Evolutionary conservation across 2,888 invertebrate genomes (phyloP).

Genomic region (Cremastobaeus sp.): DNA sequence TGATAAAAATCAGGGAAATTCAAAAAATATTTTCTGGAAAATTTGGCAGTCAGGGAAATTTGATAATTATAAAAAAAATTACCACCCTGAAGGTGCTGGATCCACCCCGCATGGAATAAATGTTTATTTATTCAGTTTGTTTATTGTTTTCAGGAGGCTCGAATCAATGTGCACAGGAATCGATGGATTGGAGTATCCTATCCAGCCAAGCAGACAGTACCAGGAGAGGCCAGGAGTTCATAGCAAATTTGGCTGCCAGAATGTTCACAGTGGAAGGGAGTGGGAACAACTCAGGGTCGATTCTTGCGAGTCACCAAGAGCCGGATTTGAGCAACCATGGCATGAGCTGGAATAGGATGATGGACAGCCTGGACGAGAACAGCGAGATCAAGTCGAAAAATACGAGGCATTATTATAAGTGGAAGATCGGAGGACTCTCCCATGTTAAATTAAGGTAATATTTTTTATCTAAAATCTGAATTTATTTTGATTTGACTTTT

Average conservation of each 20-base stretch:
- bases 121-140: background rate
- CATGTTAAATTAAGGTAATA: conserved; percentile 89
- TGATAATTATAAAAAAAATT: too few species aligned
- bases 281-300: conserved; percentile 37
- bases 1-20: too few species aligned
- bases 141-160: conserved; percentile 10
- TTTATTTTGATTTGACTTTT: background rate
- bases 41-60: too few species aligned
- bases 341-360: conserved; percentile 80
- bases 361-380: conserved; percentile 80
- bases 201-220: conserved; percentile 71
- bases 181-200: conserved; percentile 67
- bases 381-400: conserved; percentile 80
- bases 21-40: too few species aligned
- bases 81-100: too few species aligned
- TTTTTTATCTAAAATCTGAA: conserved; percentile 73
- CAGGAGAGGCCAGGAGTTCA: conserved; percentile 70
- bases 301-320: conserved; percentile 79
- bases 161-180: conserved; percentile 29
- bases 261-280: conserved; percentile 62
- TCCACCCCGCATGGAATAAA: too few species aligned
- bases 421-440: conserved; percentile 80
- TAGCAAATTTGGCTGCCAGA: conserved; percentile 65
- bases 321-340: conserved; percentile 80
- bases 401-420: conserved; percentile 85